A percentile compares a stretch with the other conserved stretches of the same genome.
phyloP scores from a whole-genome alignment of 2,797 vertebrate genomes.

The Neosilurus mollespiculum region DNA sequence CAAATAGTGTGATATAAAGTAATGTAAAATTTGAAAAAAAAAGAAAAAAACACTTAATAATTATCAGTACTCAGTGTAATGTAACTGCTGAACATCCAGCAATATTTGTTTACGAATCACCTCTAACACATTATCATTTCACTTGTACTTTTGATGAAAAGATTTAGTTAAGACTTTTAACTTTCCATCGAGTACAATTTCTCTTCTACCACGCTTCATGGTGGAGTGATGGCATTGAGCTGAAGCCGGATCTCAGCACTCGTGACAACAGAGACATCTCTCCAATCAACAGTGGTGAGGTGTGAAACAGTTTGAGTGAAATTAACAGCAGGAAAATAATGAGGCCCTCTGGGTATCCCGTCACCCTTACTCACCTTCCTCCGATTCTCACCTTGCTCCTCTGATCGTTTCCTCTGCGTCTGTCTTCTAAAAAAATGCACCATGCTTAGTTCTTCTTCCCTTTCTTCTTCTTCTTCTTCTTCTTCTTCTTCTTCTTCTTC shows the following conservation, averaged over 20 bases:
- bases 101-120: background rate
- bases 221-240: conserved; percentile 59
- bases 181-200: conserved; percentile 31
- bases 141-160: conserved; percentile 20
- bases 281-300: conserved; percentile 78
- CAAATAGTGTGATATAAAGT: background rate
- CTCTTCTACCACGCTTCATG: conserved; percentile 47
- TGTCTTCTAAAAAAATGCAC: conserved; percentile 64
- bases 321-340: conserved; percentile 85
- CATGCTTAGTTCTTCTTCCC: conserved; percentile 54
- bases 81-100: background rate
- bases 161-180: conserved; percentile 36
- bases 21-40: background rate
- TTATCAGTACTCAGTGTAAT: background rate
- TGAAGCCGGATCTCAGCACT: conserved; percentile 65
- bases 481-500: conserved; percentile 41
- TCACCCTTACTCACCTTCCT: conserved; percentile 74
- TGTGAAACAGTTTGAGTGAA: conserved; percentile 79
- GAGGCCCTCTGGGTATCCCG: conserved; percentile 80
- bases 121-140: background rate
- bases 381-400: conserved; percentile 74
- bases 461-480: conserved; percentile 44
- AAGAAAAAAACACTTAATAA: background rate
- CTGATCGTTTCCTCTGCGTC: conserved; percentile 63
- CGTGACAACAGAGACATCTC: conserved; percentile 68